Evolutionary conservation across 2,888 invertebrate genomes (phyloP), one percentile per base, ranked within the genome.

Genomic region (Cephus spinipes): DNA sequence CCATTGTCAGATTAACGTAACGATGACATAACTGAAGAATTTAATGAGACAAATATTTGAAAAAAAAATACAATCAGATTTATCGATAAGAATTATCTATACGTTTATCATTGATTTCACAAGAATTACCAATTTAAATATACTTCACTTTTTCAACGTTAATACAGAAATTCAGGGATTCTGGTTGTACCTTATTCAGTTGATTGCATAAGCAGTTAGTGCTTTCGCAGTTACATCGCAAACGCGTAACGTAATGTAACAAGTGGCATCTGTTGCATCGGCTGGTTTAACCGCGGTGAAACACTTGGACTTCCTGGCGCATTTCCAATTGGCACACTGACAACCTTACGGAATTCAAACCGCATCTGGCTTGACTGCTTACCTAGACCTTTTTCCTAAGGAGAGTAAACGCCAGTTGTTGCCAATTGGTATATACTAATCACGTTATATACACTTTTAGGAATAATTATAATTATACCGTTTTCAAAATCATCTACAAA

Each of bases 191-290:
- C 15, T 55, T 9, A 55, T 55, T 55, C 40, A 2, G 23, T 55
- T 55, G 40, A 55, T 55, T 23, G 23, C 40, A 23, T 23, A 55
- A 55, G 6, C 23, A 55, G 40, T 23, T 23, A 23, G 23, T 23
- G 23, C 40, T 9, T 55, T 55, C 23, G 23, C 0, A 55, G 33
- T 32, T 31, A 71, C 12, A 11, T 32, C 31, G 71, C 3, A 15
- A 71, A 71, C 30, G 71, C 71, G 71, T 32, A 33, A 32, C 30
- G 74, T 34, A 87, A 88, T 83, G 89, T 89, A 89, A 91, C 90
- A 91, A 90, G 91, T 90, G 89, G 88, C 87, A 90, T 89, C 91
- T 91, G 91, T 90, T 90, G 91, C 90, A 83, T 88, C 87, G 82
- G 84, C 86, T 85, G 87, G 81, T 85, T 85, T 86, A 87, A 87